Percentiles rank a stretch among this genome's conserved stretches.
Conservation (phyloP, 2,113 vertebrate species). For the Asarcornis scutulata region DNA sequence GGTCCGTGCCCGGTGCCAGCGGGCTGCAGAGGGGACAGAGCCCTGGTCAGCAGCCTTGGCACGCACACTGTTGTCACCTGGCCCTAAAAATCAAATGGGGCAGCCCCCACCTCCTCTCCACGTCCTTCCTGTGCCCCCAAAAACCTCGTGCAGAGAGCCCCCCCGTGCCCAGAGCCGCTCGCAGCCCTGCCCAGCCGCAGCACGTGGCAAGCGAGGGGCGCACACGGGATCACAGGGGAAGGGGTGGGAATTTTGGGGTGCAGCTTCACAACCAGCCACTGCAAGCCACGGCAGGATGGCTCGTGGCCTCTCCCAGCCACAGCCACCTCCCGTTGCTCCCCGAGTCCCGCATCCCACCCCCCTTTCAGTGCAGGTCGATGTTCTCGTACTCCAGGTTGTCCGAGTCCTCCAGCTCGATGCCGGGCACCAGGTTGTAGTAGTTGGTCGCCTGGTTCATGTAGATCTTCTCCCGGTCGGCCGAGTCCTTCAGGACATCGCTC, state of each 20-base stretch:
- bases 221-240: fast-evolving
- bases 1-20: background rate
- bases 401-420: constrained; percentile 86
- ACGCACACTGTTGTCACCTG: background rate
- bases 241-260: background rate
- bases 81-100: background rate
- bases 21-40: background rate
- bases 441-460: constrained; percentile 87
- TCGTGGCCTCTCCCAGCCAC: fast-evolving
- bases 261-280: background rate
- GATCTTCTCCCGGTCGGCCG: constrained; percentile 84
- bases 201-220: background rate
- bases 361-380: constrained; percentile 76
- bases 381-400: constrained; percentile 88
- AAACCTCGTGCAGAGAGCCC: background rate
- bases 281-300: background rate
- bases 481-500: constrained; percentile 89
- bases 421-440: constrained; percentile 90
- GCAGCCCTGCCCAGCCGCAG: background rate
- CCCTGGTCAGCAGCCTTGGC: background rate
- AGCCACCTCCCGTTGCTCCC: background rate
- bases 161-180: background rate
- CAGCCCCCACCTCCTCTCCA: background rate
- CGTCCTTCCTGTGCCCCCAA: background rate
- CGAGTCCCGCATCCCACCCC: fast-evolving